A percentile compares a stretch with the other conserved stretches of the same genome.
Evolutionary conservation across 2,797 vertebrate species (phyloP).

Genomic region (Melanotaenia trifasciata): DNA sequence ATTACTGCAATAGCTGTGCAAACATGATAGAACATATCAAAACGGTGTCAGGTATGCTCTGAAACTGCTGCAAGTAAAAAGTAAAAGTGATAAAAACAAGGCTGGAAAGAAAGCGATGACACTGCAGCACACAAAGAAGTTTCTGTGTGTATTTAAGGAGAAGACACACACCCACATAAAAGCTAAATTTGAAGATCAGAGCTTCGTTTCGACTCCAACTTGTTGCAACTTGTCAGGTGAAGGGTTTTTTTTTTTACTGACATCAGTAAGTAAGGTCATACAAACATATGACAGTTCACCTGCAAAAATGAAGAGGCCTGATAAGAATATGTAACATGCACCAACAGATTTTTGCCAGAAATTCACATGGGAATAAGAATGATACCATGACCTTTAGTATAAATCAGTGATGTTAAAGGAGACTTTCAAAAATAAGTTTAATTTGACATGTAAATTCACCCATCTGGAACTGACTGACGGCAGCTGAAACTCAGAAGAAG

Average conservation of each 20-base stretch:
- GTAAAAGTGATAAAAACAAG: slow-evolving; percentile 7
- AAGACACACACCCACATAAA: not conserved
- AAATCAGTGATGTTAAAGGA: not conserved
- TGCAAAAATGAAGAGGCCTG: not conserved
- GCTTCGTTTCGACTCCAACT: slow-evolving; percentile 17
- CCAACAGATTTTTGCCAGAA: not conserved
- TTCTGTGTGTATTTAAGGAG: not conserved
- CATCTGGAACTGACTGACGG: slow-evolving; percentile 10
- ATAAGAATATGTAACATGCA: not conserved
- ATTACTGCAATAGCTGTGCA: not conserved
- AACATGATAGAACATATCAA: not conserved
- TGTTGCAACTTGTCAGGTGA: slow-evolving; percentile 30
- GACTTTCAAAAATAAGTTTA: not conserved
- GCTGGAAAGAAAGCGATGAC: not conserved
- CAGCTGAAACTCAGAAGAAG: slow-evolving; percentile 5
- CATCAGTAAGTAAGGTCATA: slow-evolving; percentile 24
- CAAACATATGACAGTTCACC: not conserved
- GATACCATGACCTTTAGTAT: not conserved
- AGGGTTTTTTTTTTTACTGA: slow-evolving; percentile 18
- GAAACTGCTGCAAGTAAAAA: not conserved
- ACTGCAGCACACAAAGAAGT: slow-evolving; percentile 2
- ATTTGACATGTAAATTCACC: not conserved
- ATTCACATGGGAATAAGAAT: not conserved
- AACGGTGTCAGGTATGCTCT: not conserved
- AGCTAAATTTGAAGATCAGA: slow-evolving; percentile 14